Conservation (phyloP, 2,888 invertebrate species). For the Taphrorychus bicolor region DNA sequence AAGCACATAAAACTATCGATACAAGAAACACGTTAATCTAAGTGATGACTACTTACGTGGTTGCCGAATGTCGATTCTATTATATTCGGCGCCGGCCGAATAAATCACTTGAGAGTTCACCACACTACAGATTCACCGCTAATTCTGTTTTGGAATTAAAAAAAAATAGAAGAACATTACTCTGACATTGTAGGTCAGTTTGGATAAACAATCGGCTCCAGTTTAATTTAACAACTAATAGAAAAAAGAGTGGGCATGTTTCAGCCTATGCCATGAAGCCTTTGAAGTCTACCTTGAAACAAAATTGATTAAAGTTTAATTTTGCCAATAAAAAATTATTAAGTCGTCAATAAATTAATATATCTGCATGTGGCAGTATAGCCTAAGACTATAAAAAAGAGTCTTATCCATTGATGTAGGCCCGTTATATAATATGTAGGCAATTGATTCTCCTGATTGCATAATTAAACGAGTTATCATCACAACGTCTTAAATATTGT, state of each 20-base stretch:
- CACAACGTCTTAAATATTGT: too few species aligned
- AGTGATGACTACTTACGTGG: neutral
- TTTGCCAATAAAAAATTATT: neutral
- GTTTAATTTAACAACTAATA: neutral
- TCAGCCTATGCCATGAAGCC: neutral
- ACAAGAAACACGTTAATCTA: neutral
- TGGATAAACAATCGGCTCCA: neutral
- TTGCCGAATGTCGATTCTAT: neutral
- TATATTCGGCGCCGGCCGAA: neutral
- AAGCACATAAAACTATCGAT: neutral
- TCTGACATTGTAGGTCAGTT: neutral
- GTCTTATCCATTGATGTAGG: too few species aligned
- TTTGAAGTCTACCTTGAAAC: neutral
- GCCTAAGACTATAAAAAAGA: too few species aligned
- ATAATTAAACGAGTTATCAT: too few species aligned
- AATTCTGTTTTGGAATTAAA: neutral
- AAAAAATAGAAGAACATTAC: neutral
- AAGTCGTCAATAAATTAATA: too few species aligned
- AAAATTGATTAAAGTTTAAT: neutral
- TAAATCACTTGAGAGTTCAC: neutral
- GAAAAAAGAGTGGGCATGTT: neutral
- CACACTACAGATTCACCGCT: neutral
- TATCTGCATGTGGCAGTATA: too few species aligned
- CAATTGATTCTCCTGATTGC: too few species aligned
- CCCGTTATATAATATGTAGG: too few species aligned